phyloP scores from a whole-genome alignment of 2,888 invertebrate genomes.

The Gibbula magus region DNA sequence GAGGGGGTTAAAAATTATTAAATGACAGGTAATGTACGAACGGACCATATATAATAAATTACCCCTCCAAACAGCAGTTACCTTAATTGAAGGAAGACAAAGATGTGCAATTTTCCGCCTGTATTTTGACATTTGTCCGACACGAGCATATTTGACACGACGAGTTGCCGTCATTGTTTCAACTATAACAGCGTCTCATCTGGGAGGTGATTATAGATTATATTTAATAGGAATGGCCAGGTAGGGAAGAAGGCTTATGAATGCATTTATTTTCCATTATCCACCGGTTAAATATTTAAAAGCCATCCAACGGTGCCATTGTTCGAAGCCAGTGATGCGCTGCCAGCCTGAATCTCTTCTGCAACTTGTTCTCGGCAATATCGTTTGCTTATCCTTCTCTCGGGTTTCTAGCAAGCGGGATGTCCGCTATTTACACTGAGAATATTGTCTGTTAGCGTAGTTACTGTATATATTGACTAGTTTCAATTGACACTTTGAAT shows the following conservation, averaged over 20 bases:
- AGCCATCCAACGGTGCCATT: not conserved
- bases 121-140: not conserved
- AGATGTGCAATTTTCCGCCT: not conserved
- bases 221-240: conserved; percentile 12
- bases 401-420: not conserved
- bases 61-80: too few species aligned
- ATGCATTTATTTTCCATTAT: conserved; percentile 19
- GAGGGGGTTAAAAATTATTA: too few species aligned
- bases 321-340: conserved; percentile 15
- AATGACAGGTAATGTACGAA: too few species aligned
- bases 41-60: too few species aligned
- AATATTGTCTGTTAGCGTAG: not conserved
- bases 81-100: too few species aligned
- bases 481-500: too few species aligned
- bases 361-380: not conserved
- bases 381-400: not conserved
- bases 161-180: not conserved
- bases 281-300: conserved; percentile 22
- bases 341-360: not conserved
- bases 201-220: conserved; percentile 2
- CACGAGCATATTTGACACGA: not conserved
- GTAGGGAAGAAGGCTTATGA: conserved; percentile 14
- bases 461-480: too few species aligned
- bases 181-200: not conserved
- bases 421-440: not conserved